These are phyloP conservation scores for Cynocephalus volans DNA, from an alignment of 2,113 vertebrate genomes.

Conservation along the genomic window DNA sequence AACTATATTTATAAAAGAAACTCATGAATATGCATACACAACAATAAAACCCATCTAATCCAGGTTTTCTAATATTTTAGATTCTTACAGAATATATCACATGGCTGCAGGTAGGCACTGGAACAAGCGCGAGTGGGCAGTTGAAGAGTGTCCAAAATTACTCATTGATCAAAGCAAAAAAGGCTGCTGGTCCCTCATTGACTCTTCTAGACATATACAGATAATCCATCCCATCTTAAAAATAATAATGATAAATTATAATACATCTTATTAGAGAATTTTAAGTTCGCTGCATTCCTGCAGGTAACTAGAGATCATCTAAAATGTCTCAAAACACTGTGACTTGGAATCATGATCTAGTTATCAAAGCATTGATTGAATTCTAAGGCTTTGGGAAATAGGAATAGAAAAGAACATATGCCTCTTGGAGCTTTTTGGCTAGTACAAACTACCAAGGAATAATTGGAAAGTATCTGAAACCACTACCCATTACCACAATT, in stretches of 20 bases:
- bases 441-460: not conserved
- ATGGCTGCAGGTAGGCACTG: not conserved
- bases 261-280: not conserved
- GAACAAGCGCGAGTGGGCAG: no score
- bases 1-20: not conserved
- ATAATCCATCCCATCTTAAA: not conserved
- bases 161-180: not conserved
- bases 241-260: constrained; percentile 48
- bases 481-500: not conserved
- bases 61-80: not conserved
- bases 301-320: not conserved
- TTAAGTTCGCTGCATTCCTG: not conserved
- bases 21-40: not conserved
- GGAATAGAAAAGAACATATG: not conserved
- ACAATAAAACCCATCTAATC: not conserved
- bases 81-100: not conserved
- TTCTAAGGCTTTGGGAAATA: constrained; percentile 11
- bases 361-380: not conserved
- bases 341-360: not conserved
- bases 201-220: not conserved
- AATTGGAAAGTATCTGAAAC: constrained; percentile 3
- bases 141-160: not conserved
- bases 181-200: not conserved
- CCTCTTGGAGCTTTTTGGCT: not conserved
- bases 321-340: constrained; percentile 17